Percentiles rank a stretch among this genome's conserved stretches.
phyloP scores from a whole-genome alignment of 2,797 vertebrate species.

The Otolemur crassicaudatus region DNA sequence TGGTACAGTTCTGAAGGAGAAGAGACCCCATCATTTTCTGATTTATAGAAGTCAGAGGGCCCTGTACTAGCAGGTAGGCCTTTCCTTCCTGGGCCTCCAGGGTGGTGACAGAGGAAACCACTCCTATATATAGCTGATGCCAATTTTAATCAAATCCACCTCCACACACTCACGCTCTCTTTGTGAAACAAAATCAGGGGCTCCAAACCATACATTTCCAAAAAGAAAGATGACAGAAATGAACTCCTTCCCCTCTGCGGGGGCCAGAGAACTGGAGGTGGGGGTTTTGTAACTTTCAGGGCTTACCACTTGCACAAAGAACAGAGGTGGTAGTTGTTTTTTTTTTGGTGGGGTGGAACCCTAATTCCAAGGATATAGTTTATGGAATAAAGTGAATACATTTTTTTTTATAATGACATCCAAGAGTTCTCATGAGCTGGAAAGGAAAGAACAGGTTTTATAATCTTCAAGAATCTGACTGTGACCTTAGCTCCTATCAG shows the following conservation, averaged over 20 bases:
- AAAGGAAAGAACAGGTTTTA: not conserved
- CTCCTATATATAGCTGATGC: constrained; percentile 82
- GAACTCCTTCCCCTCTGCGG: constrained; percentile 40
- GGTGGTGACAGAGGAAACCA: constrained; percentile 66
- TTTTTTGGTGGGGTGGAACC: not conserved
- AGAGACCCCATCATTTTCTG: not conserved
- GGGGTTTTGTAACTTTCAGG: constrained; percentile 3
- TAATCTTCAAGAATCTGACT: not conserved
- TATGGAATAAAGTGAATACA: not conserved
- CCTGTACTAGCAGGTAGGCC: not conserved
- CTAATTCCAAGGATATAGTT: not conserved
- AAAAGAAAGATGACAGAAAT: constrained; percentile 72
- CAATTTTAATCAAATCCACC: constrained; percentile 84
- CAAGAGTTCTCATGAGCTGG: not conserved
- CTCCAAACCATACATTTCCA: constrained; percentile 71
- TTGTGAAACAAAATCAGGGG: constrained; percentile 78
- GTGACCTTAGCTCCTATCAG: not conserved
- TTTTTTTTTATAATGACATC: not conserved
- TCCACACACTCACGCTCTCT: constrained; percentile 81
- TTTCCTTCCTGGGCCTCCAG: constrained; percentile 47
- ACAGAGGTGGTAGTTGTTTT: not conserved
- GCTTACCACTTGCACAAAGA: constrained; percentile 13
- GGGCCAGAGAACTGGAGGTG: constrained; percentile 9
- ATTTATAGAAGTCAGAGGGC: not conserved
- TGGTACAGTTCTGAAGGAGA: not conserved